Evolutionary conservation across 2,113 vertebrate species (phyloP), one percentile per base, ranked within the genome.

Genomic region (Hucho hucho): DNA sequence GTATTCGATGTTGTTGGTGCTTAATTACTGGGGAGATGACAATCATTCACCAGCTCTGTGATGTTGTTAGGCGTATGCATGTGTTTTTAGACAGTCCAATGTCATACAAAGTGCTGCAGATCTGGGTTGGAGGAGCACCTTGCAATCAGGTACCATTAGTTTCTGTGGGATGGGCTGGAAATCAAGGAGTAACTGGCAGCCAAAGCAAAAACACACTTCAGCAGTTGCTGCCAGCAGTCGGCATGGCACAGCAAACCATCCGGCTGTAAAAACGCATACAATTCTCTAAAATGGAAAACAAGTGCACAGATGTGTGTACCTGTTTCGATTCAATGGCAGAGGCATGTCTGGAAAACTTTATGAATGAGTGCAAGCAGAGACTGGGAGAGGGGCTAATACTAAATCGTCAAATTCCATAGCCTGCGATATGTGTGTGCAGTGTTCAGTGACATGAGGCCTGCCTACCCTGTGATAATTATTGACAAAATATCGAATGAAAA

Each of bases 261-360:
- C 18, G 70, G 68, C 61, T 25, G 28, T 78, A 71, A 26, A 25
- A 69, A 76, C 69, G 70, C 4, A 1, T 3, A 14, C 29, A 49
- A 53, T 28, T 28, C n/a, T 69, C 3, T 79, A 49, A 72, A 20
- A 49, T 26, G 0, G 46, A 9, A 79, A 83, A 64, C 79, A 81
- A 76, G 68, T 78, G 76, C 70, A 77, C 37, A 22, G 22, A 56
- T 70, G 46, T 20, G 12, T 28, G 28, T 69, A 22, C 32, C 37
- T 69, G 11, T 13, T 69, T 46, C 2, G 43, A 24, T 20, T 69
- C n/a, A 22, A 32, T 43, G 12, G 26, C 6, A 37, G 1, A 37
- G n/a, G 6, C 11, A 13, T 47, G 4, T 47, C 1, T 46, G 37
- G 16, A 24, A 37, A 46, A 47, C 67, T 69, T 24, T 69, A 22